Conservation (phyloP, 2,888 invertebrate species). For the Epistrophe eligans region DNA sequence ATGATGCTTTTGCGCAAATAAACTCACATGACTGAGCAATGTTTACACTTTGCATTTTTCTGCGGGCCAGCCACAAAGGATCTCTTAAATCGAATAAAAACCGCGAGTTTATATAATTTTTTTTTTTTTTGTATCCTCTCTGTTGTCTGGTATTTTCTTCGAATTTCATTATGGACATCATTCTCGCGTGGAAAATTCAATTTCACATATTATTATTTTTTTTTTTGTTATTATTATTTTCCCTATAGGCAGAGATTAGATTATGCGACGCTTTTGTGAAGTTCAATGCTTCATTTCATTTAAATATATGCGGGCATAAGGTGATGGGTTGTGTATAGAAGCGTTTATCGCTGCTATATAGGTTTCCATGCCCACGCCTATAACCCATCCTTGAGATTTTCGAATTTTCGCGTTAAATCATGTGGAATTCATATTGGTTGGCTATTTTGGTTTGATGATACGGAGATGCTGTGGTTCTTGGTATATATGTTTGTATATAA, state of each 20-base stretch:
- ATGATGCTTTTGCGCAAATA: slow-evolving; percentile 49
- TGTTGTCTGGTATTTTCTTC: slow-evolving; percentile 66
- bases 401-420: slow-evolving; percentile 12
- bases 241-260: slow-evolving; percentile 64
- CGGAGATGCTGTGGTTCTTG: neutral
- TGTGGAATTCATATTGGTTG: slow-evolving; percentile 71
- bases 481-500: neutral
- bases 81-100: slow-evolving; percentile 67
- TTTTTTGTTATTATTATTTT: slow-evolving; percentile 41
- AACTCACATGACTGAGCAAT: slow-evolving; percentile 72
- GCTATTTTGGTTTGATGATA: slow-evolving; percentile 68
- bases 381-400: neutral
- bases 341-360: neutral
- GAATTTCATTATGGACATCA: slow-evolving; percentile 74
- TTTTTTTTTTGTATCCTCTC: neutral
- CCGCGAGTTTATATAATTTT: slow-evolving; percentile 54
- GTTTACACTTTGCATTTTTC: slow-evolving; percentile 67
- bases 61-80: slow-evolving; percentile 69
- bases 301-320: neutral
- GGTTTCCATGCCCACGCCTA: slow-evolving; percentile 22
- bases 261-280: slow-evolving; percentile 54
- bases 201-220: slow-evolving; percentile 53
- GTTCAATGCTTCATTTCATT: slow-evolving; percentile 50
- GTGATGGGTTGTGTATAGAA: neutral
- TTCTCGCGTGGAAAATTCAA: slow-evolving; percentile 74